Evolutionary conservation across 1,140 invertebrate genomes (phyloP).

Genomic region (Magallana angulata): DNA sequence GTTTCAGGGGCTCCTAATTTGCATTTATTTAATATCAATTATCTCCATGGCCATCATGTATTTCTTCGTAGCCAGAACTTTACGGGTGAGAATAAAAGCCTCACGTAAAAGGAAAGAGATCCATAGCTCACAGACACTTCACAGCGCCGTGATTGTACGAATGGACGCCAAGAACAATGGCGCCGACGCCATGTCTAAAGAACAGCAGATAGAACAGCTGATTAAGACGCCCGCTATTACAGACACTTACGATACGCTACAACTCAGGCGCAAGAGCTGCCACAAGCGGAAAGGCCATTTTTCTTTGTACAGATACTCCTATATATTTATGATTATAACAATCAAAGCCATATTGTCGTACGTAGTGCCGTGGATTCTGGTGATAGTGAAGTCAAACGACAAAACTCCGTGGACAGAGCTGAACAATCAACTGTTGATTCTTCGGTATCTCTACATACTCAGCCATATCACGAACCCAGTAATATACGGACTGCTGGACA

Average conservation of each 20-base stretch:
- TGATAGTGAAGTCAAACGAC: not conserved
- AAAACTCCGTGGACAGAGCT: slow-evolving; percentile 4
- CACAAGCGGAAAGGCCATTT: slow-evolving; percentile 19
- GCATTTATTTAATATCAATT: slow-evolving; percentile 34
- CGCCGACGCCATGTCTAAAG: not conserved
- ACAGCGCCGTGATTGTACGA: not conserved
- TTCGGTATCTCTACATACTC: slow-evolving; percentile 1
- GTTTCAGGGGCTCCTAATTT: slow-evolving; percentile 13
- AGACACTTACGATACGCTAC: not conserved
- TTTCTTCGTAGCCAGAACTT: not conserved
- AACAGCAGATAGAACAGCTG: slow-evolving; percentile 21
- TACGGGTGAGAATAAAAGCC: not conserved
- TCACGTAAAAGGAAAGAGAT: slow-evolving; percentile 2
- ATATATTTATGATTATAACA: slow-evolving; percentile 43
- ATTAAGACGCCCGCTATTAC: not conserved
- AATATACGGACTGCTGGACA: slow-evolving; percentile 36
- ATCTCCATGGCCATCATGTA: slow-evolving; percentile 34
- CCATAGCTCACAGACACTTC: not conserved
- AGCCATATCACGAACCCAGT: slow-evolving; percentile 33
- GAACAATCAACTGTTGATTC: not conserved
- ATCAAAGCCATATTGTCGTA: slow-evolving; percentile 33
- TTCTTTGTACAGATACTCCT: slow-evolving; percentile 34
- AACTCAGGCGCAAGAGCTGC: not conserved
- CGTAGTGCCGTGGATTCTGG: slow-evolving; percentile 13
- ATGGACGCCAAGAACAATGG: not conserved